A percentile compares a stretch with the other conserved stretches of the same genome.
phyloP scores from a whole-genome alignment of 2,797 vertebrate genomes.

The Botia kubotai region DNA sequence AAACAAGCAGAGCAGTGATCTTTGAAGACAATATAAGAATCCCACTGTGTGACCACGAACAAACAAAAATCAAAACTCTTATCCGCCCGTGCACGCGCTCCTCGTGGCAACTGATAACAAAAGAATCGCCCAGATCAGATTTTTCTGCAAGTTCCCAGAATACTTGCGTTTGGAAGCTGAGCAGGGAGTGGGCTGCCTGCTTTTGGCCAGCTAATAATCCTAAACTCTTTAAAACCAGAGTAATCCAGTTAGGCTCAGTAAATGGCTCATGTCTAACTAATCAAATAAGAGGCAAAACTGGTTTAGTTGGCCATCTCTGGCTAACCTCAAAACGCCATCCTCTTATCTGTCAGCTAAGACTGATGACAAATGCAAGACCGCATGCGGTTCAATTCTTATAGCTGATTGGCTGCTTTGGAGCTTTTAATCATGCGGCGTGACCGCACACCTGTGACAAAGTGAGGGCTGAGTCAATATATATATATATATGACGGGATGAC shows the following conservation, averaged over 20 bases:
- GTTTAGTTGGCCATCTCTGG: slow-evolving; percentile 52
- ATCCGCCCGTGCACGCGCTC: slow-evolving; percentile 23
- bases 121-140: slow-evolving; percentile 43
- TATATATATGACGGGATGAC: slow-evolving; percentile 17
- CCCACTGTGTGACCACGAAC: background rate
- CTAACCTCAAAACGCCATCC: slow-evolving; percentile 47
- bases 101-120: slow-evolving; percentile 47
- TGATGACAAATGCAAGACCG: slow-evolving; percentile 39
- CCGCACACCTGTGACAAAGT: slow-evolving; percentile 45
- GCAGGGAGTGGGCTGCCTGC: slow-evolving; percentile 48
- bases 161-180: slow-evolving; percentile 38
- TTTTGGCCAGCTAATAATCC: slow-evolving; percentile 77
- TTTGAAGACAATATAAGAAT: slow-evolving; percentile 16
- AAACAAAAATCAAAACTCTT: slow-evolving; percentile 11
- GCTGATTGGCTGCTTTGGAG: slow-evolving; percentile 32
- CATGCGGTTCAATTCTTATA: slow-evolving; percentile 26
- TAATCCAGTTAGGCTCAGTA: slow-evolving; percentile 93
- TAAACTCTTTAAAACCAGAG: slow-evolving; percentile 94
- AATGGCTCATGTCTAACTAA: slow-evolving; percentile 91
- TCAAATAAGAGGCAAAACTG: slow-evolving; percentile 83
- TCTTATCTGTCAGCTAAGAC: slow-evolving; percentile 42
- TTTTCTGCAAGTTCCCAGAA: slow-evolving; percentile 51
- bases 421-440: slow-evolving; percentile 7
- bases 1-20: slow-evolving; percentile 3
- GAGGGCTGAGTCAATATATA: slow-evolving; percentile 33